Percentiles rank a stretch among this genome's conserved stretches.
Conservation (phyloP, 2,113 vertebrate genomes). For the Mustela lutreola region DNA sequence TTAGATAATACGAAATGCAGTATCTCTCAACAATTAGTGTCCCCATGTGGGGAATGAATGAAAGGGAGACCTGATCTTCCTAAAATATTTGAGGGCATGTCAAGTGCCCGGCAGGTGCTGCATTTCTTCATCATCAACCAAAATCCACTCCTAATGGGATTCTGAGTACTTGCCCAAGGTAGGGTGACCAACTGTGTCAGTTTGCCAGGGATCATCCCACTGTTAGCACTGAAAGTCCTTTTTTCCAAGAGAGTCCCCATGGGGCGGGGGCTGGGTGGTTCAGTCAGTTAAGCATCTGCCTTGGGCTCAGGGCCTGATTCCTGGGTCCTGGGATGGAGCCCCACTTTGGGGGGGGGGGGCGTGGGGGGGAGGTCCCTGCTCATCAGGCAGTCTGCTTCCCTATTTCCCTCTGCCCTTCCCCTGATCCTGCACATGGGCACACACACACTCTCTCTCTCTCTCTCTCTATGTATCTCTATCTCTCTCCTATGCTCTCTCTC, state of each 20-base stretch:
- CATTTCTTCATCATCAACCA: not conserved
- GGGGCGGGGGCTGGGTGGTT: not conserved
- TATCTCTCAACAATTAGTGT: not conserved
- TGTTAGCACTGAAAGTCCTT: not conserved
- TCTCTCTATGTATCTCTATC: not conserved
- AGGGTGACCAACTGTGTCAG: not conserved
- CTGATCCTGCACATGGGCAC: no score
- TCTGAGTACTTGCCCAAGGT: not conserved
- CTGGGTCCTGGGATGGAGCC: no score
- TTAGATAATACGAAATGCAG: not conserved
- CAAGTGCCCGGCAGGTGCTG: not conserved
- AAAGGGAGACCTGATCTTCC: not conserved
- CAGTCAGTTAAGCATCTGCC: not conserved
- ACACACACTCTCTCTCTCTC: no score
- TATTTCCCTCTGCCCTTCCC: not conserved
- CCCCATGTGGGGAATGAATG: conserved; percentile 25
- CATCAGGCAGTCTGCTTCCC: not conserved
- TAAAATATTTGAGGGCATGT: not conserved
- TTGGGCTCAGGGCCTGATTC: not conserved
- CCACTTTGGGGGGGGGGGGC: no score
- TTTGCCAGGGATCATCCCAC: not conserved
- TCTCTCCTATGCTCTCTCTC: no score
- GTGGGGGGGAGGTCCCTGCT: no score
- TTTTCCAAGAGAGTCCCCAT: not conserved
- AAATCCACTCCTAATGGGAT: not conserved